A percentile compares a stretch with the other conserved stretches of the same genome.
phyloP scores from a whole-genome alignment of 2,797 vertebrate species.

The Phaenicophaeus curvirostris region DNA sequence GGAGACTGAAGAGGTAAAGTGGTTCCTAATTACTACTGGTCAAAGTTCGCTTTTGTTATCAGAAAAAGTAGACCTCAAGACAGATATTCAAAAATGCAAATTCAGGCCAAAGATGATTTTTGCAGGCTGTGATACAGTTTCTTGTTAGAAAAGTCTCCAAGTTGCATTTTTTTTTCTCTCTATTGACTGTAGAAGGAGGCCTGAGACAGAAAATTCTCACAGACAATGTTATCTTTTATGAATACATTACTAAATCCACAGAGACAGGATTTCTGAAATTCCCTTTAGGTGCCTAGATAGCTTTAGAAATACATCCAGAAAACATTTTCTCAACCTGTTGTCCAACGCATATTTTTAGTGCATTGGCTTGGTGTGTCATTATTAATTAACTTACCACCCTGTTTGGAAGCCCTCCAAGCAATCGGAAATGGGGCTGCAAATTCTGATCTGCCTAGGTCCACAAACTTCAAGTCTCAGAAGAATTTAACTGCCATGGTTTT shows the following conservation, averaged over 20 bases:
- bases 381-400: neutral
- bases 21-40: neutral
- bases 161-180: neutral
- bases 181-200: neutral
- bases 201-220: neutral
- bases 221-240: neutral
- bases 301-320: neutral
- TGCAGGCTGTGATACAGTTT: neutral
- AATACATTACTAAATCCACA: neutral
- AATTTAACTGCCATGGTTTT: constrained; percentile 17
- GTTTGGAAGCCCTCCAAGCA: constrained; percentile 24
- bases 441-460: neutral
- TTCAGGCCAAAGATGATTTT: neutral
- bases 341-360: neutral
- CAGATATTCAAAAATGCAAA: neutral
- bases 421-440: neutral
- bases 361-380: neutral
- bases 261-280: neutral
- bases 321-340: neutral
- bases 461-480: constrained; percentile 13
- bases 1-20: neutral
- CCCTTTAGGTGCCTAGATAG: neutral
- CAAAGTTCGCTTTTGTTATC: neutral
- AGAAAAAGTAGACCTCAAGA: neutral
- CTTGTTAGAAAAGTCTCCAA: neutral